Evolutionary conservation across 2,113 vertebrate species (phyloP), one percentile per base, ranked within the genome.

Genomic region (Leptobrachium leishanense): DNA sequence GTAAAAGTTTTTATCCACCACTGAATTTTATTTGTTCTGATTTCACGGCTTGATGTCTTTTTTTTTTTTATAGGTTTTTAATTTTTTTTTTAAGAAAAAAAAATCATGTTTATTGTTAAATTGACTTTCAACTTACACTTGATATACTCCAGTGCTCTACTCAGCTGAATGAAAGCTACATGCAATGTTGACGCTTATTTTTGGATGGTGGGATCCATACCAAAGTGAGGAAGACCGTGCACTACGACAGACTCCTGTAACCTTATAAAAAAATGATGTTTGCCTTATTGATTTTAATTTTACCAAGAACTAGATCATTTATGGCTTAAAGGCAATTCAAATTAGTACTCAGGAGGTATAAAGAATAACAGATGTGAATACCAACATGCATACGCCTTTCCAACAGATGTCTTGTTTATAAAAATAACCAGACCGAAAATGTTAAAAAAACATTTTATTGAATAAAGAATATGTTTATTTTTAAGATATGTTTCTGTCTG

Each of bases 391-490:
- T 81, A 81, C 43, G 78, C 78, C 78, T 81, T 81, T 81, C 78
- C 71, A 68, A 81, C 65, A 81, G 78, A 74, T 74, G 68, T 68
- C 54, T 86, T 90, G 92, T 90, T 92, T 92, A 91, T 90, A 89
- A 75, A 86, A 87, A 87, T 85, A 83, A 88, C 87, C 87, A 89
- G 87, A 90, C 84, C 83, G 87, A 85, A 85, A 89, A 72, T 90
- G 89, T 90, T 92, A 85, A 88, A 90, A 88, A 90, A 87, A 89
- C 87, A 87, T 89, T 92, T 92, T 89, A 86, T 84, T 89, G 88
- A 91, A 89, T 86, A 92, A 91, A 94, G 86, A 86, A 88, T 88
- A 88, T 86, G 85, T 89, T 91, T 88, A 88, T 90, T 92, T 93
- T 90, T 90, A 87, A 88, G 86, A 84, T 89, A 86, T 88, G 81